Evolutionary conservation across 92 coral and sea anemone genomes (phyloP).

Genomic region (Palythoa grandis): DNA sequence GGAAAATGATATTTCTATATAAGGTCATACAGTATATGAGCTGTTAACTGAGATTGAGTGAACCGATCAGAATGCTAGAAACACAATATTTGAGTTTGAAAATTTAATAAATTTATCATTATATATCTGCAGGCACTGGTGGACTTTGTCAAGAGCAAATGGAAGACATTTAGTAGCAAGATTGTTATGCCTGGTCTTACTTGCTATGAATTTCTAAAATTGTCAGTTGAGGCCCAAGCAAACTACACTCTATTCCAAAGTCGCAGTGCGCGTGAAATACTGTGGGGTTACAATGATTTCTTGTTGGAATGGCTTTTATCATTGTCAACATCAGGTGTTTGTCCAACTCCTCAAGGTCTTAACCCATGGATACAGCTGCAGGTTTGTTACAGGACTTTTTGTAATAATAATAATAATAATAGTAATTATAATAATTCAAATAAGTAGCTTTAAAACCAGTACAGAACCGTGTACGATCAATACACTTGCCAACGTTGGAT

Average conservation of each 20-base stretch:
- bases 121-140: conserved; percentile 25
- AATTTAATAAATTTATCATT: background rate
- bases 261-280: conserved; percentile 70
- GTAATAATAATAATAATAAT: no score
- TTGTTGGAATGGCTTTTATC: background rate
- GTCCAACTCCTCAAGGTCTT: conserved; percentile 69
- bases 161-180: conserved; percentile 17
- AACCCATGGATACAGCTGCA: conserved; percentile 74
- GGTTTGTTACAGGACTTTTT: conserved; percentile 49
- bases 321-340: background rate
- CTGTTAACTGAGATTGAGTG: no score
- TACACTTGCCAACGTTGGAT: no score
- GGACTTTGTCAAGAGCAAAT: conserved; percentile 39
- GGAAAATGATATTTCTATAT: no score
- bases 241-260: conserved; percentile 56
- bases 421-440: no score
- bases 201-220: conserved; percentile 11
- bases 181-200: background rate
- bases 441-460: no score
- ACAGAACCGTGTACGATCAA: no score
- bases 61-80: no score
- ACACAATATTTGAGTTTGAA: no score
- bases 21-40: no score
- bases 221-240: background rate
- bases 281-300: conserved; percentile 90